Evolutionary conservation across 2,888 invertebrate genomes (phyloP), one percentile per base, ranked within the genome.

Genomic region (Trilocha varians): DNA sequence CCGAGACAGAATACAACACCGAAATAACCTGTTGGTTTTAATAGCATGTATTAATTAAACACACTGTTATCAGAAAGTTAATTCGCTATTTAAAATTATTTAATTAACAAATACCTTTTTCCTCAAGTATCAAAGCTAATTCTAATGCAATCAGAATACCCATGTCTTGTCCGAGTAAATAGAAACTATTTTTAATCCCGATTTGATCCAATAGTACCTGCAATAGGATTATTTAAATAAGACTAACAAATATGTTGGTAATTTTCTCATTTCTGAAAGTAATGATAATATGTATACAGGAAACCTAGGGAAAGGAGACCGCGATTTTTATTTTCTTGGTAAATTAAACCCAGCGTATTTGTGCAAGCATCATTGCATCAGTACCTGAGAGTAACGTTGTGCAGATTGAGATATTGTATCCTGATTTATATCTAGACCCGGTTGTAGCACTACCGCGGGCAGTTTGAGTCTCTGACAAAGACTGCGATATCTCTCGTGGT

Each of bases 1-100:
- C 79, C 78, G 9, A 77, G 33, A 39, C 71, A 75, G 46, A 63
- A 79, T 2, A 79, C 58, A 1, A 68, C 74, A 3, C 78, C 78
- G 2, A 45, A 57, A 6, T 64, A 40, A 42, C 74, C 76, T 59
- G 32, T 6, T 15, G 0, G 33, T 47, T 46, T 25, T n/a, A n/a
- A 34, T 11, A 13, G 8, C 38, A 3, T 33, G 13, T n/a, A n/a
- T n/a, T n/a, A 40, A 14, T 6, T 18, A n/a, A 6, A 25, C 4
- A 35, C 9, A n/a, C 9, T 8, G 16, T 25, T 16, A 18, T 14
- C 32, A 11, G 57, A 13, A 48, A 9, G 5, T 9, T 9, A 37
- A n/a, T 17, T 8, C 1, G 17, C 14, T 3, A 25, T n/a, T 18
- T n/a, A 3, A 16, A 49, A n/a, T n/a, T n/a, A n/a, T n/a, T n/a